phyloP scores from a whole-genome alignment of 2,113 vertebrate genomes.

The Todiramphus saurophagus region DNA sequence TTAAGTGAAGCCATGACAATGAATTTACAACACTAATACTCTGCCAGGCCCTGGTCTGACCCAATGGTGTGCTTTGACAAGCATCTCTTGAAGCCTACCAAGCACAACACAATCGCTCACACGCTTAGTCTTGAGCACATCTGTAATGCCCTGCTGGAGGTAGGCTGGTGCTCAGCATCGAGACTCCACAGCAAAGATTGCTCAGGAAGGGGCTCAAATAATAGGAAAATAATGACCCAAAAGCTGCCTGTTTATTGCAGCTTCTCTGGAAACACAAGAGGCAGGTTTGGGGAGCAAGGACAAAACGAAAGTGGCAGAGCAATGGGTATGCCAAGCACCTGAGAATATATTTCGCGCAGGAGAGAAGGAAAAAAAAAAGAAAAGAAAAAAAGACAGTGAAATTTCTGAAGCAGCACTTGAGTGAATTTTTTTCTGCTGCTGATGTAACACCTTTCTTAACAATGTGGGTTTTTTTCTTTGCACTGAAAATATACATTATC shows the following conservation, averaged over 20 bases:
- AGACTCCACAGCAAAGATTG: not conserved
- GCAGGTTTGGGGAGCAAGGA: not conserved
- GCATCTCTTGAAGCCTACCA: not conserved
- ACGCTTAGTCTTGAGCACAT: not conserved
- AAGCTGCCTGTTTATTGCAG: not conserved
- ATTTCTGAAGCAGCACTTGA: slow-evolving; percentile 57
- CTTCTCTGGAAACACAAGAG: not conserved
- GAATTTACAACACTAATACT: not conserved
- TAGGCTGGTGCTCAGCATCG: not conserved
- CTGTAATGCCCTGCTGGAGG: not conserved
- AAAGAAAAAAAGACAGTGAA: not conserved
- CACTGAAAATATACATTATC: slow-evolving; percentile 49
- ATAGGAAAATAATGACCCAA: not conserved
- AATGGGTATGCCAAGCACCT: not conserved
- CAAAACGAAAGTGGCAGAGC: not conserved
- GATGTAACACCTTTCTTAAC: slow-evolving; percentile 53
- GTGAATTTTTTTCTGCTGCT: not conserved
- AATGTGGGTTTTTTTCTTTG: not conserved
- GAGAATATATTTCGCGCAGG: not conserved
- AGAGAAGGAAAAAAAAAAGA: not conserved
- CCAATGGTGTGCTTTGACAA: not conserved
- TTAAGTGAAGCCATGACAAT: not conserved
- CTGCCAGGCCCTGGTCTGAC: not conserved
- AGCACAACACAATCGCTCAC: accelerated
- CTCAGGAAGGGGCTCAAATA: not conserved